Evolutionary conservation across 1,140 invertebrate genomes (phyloP), one percentile per base, ranked within the genome.

Genomic region (Hyposmocoma kahamanoa): DNA sequence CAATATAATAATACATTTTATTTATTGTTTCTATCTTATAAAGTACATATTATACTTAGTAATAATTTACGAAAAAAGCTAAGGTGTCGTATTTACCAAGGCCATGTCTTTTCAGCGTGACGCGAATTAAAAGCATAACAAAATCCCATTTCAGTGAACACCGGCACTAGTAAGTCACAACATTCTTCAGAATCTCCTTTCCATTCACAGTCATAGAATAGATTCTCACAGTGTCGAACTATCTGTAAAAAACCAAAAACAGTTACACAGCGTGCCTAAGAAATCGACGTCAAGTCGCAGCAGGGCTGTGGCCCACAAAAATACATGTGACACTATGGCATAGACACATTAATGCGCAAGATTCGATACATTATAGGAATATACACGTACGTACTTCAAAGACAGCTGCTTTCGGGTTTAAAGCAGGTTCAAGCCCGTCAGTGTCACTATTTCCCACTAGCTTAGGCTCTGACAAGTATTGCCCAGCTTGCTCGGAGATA

Each of bases 71-170:
- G 13, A 8, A 10, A 30, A 10, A 26, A 22, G 41, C 5, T 28
- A 28, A 11, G 24, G n/a, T n/a, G n/a, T n/a, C n/a, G n/a, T 24
- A 15, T 13, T 79, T 76, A 89, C 89, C 87, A 87, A 32, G 87
- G 88, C 79, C 87, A 85, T 9, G 64, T 61, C 47, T 70, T 86
- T 54, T 88, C 87, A 22, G 84, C 72, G 38, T 87, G 89, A 47
- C 86, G 69, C 1, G 90, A 90, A 69, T 93, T 93, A 64, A 92
- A 93, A 19, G 88, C 87, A 51, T 91, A 92, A 63, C 92, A 92
- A 62, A 91, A 91, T 6, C 92, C 92, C 67, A 89, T 89, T 72
- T 93, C 92, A 3, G 91, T 92, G 55, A 91, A 90, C 13, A 91
- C 85, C 2, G 90, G 89, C 28, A 87, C 78, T 26, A 93, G 89